Percentiles rank a stretch among this genome's conserved stretches.
phyloP scores from a whole-genome alignment of 2,113 vertebrate species.

The Guaruba guarouba region DNA sequence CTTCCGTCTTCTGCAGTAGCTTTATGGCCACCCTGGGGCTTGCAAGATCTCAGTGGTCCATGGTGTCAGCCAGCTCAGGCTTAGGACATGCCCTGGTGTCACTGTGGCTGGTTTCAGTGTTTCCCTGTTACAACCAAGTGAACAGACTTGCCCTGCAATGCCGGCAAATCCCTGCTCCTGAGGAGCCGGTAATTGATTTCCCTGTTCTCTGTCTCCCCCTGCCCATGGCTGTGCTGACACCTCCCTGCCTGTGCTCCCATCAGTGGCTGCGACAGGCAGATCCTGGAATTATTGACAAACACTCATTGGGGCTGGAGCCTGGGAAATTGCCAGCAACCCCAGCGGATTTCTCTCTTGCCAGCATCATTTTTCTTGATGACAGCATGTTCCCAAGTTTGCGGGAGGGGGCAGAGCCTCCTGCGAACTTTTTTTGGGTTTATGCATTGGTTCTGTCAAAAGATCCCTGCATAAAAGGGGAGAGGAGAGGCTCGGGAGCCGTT shows the following conservation, averaged over 20 bases:
- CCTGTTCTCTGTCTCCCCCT: neutral
- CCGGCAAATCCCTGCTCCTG: neutral
- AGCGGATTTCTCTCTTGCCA: slow-evolving; percentile 70
- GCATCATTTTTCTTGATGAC: slow-evolving; percentile 81
- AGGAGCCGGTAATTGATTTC: neutral
- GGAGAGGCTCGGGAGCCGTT: neutral
- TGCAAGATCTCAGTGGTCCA: neutral
- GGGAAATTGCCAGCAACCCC: slow-evolving; percentile 71
- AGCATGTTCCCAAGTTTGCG: slow-evolving; percentile 41
- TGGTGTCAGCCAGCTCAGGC: rapidly evolving
- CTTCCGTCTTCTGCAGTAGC: rapidly evolving
- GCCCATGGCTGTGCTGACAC: neutral
- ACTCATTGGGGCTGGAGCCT: slow-evolving; percentile 67
- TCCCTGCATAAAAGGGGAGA: neutral
- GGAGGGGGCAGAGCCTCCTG: slow-evolving; percentile 11
- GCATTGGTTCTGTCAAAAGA: neutral
- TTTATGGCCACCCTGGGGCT: neutral
- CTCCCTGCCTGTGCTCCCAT: neutral
- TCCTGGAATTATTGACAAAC: slow-evolving; percentile 72
- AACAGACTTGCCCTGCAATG: neutral
- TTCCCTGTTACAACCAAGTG: neutral
- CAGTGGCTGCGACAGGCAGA: slow-evolving; percentile 13
- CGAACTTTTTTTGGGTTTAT: slow-evolving; percentile 9
- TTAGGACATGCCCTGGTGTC: neutral
- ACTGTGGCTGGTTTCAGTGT: neutral